These are phyloP conservation scores for Mugil cephalus DNA, from an alignment of 2,113 vertebrate species.

Conservation along the genomic window DNA sequence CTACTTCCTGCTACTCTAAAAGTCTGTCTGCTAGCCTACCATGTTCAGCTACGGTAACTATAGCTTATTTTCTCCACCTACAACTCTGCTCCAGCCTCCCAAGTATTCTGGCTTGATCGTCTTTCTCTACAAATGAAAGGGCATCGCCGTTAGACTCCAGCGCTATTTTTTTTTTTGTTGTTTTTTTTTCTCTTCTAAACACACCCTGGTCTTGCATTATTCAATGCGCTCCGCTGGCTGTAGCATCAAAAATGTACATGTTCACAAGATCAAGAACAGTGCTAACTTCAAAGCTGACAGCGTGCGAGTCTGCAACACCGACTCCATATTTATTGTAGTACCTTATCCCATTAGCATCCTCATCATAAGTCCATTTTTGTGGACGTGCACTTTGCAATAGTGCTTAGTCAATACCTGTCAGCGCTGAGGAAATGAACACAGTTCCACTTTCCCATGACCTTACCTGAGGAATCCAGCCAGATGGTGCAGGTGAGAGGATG, in stretches of 20 bases:
- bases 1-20: too few relatives aligned
- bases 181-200: not conserved
- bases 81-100: too few relatives aligned
- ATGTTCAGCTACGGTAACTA: not conserved
- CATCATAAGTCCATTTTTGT: not conserved
- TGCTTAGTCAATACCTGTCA: constrained; percentile 34
- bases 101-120: not conserved
- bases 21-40: not conserved
- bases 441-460: constrained; percentile 44
- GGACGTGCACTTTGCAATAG: not conserved
- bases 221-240: not conserved
- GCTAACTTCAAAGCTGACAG: not conserved
- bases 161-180: too few relatives aligned
- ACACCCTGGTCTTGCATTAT: not conserved
- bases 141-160: not conserved
- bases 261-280: not conserved
- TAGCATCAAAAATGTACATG: not conserved
- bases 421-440: constrained; percentile 35
- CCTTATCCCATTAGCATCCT: not conserved
- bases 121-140: not conserved
- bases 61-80: not conserved
- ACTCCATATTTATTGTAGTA: not conserved
- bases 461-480: constrained; percentile 38
- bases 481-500: constrained; percentile 32
- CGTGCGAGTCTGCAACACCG: not conserved